Base-by-base conservation (phyloP, 2,888 invertebrate species). In the Julus scandinavius region DNA sequence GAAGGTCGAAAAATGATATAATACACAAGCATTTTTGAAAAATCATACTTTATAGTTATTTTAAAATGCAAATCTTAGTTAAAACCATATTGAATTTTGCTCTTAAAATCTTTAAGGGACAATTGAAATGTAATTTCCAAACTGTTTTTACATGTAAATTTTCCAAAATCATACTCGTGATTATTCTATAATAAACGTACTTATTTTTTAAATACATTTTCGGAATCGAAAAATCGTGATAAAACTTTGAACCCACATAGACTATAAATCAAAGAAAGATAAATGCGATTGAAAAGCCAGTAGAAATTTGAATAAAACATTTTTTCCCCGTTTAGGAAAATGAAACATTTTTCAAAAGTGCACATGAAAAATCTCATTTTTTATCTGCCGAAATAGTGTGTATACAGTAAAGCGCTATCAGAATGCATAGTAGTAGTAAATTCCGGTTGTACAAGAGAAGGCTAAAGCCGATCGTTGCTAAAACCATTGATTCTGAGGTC, bases 401-500 rank as follows among this genome's bases (percentile, higher is more conserved):
- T 29, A 29, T 29, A 29, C 29, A 29, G 29, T 29, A 72, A 72
- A 20, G 72, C 1, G 20, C 72, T 72, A 72, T 29, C 72, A 72
- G 72, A 72, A 11, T 72, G 72, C 72, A 29, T 29, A 29, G 72
- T 11, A 29, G 72, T 11, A 72, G 72, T 72, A 29, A 72, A 72
- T 72, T 72, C 17, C 20, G 29, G 72, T 29, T 29, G 20, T 9
- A 7, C 72, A 9, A 72, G 11, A 72, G 72, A 72, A 20, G 20
- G 5, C 72, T 72, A 72, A 29, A 72, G 72, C 72, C 72, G 29
- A 72, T 29, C 1, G 72, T 7, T 29, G 72, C 72, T 72, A 72
- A 72, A 72, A 72, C 72, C 72, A 72, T 72, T 72, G 72, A 72
- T 72, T 72, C 72, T 29, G 72, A 72, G 72, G 72, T 72, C 72